Percentiles rank a stretch among this genome's conserved stretches.
Conservation (phyloP, 2,113 vertebrate genomes). For the Penelope pileata region DNA sequence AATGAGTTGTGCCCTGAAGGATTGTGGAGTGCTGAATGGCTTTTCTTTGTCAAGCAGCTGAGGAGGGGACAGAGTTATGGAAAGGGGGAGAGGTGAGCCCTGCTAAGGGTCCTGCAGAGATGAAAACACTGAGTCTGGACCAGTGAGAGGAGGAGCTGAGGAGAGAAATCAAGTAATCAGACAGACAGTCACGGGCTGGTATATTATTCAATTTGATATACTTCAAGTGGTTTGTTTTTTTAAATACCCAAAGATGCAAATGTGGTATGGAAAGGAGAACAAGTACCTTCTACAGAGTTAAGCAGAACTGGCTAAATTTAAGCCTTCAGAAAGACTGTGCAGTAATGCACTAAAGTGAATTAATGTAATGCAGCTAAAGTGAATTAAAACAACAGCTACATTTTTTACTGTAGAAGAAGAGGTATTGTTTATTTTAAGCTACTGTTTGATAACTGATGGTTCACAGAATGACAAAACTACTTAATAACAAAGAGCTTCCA, state of each 20-base stretch:
- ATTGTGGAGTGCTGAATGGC: conserved; percentile 40
- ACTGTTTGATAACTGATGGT: conserved; percentile 21
- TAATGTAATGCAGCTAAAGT: neutral
- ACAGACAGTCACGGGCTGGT: neutral
- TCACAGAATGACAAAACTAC: conserved; percentile 52
- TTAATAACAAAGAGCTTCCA: conserved; percentile 56
- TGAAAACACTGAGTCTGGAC: neutral
- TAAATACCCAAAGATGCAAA: neutral
- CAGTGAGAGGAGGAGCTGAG: neutral
- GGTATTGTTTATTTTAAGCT: conserved; percentile 34
- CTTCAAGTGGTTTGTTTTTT: neutral
- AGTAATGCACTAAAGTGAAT: neutral
- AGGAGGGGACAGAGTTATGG: conserved; percentile 19
- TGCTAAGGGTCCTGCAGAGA: neutral
- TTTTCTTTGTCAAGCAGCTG: conserved; percentile 21
- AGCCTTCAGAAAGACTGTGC: neutral
- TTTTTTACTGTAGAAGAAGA: neutral
- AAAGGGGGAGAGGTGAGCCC: neutral
- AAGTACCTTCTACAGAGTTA: neutral
- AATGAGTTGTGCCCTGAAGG: conserved; percentile 56
- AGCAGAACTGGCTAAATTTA: neutral
- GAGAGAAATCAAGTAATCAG: neutral
- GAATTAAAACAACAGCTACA: conserved; percentile 33
- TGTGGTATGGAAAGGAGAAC: neutral
- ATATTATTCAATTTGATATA: conserved; percentile 12